Percentiles rank a stretch among this genome's conserved stretches.
Evolutionary conservation across 2,888 invertebrate species (phyloP).

Genomic region (Megastigmus dorsalis): DNA sequence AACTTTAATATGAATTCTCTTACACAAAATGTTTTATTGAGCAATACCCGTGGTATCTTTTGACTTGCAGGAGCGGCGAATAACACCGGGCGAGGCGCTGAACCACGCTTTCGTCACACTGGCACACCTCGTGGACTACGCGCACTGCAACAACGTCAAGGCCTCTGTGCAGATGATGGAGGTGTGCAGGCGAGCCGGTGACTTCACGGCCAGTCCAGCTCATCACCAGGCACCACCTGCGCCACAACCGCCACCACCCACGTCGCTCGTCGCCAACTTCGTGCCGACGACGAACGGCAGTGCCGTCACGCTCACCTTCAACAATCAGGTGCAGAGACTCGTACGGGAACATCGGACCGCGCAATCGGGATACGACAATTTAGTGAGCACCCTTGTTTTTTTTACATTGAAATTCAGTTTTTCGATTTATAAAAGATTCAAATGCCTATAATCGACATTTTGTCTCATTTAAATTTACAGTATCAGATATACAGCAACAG

Average conservation of each 20-base stretch:
- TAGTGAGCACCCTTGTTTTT: slow-evolving; percentile 77
- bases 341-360: slow-evolving; percentile 84
- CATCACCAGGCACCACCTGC: slow-evolving; percentile 77
- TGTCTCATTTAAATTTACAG: slow-evolving; percentile 73
- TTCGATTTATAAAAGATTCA: not conserved
- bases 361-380: slow-evolving; percentile 81
- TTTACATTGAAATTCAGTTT: too few relatives aligned
- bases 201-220: slow-evolving; percentile 72
- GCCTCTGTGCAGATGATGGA: slow-evolving; percentile 99
- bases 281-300: slow-evolving; percentile 87
- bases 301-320: slow-evolving; percentile 93
- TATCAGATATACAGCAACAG: slow-evolving; percentile 88
- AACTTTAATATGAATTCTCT: too few relatives aligned
- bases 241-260: slow-evolving; percentile 74
- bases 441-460: too few relatives aligned
- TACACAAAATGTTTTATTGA: not conserved
- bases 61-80: slow-evolving; percentile 86
- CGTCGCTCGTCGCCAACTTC: slow-evolving; percentile 84
- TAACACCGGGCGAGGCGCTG: slow-evolving; percentile 96
- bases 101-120: slow-evolving; percentile 96
- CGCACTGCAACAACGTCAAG: slow-evolving; percentile 97
- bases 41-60: not conserved
- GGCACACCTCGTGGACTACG: slow-evolving; percentile 95
- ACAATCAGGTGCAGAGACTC: slow-evolving; percentile 88
- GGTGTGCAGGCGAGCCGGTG: slow-evolving; percentile 78